These are phyloP conservation scores for Thalassoma bifasciatum DNA, from an alignment of 2,113 vertebrate species.

Conservation along the genomic window DNA sequence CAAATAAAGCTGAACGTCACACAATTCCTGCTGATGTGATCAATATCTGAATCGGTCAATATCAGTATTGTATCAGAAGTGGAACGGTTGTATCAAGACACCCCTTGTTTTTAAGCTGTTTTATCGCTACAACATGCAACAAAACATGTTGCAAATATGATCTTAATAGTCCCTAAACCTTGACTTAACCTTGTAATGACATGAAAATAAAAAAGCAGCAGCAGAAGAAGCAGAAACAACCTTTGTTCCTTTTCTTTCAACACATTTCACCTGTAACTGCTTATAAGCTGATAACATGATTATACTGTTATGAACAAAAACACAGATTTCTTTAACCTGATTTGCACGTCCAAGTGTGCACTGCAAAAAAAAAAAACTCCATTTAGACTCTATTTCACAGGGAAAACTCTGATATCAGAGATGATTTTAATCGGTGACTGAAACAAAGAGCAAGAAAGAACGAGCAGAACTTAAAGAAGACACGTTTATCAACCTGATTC, in stretches of 20 bases:
- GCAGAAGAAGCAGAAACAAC: neutral
- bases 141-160: neutral
- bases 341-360: neutral
- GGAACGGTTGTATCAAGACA: too few species aligned
- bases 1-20: too few species aligned
- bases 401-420: neutral
- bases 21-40: too few species aligned
- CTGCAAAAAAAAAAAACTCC: neutral
- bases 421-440: slow-evolving; percentile 23
- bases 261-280: neutral
- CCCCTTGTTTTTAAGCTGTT: too few species aligned
- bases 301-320: too few species aligned
- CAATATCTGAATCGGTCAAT: too few species aligned
- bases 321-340: neutral
- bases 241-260: neutral
- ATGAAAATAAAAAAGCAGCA: neutral
- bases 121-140: neutral
- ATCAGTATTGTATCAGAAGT: too few species aligned
- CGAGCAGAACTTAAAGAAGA: too few species aligned
- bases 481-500: neutral
- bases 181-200: too few species aligned
- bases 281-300: neutral
- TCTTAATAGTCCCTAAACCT: neutral
- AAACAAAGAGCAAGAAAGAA: neutral
- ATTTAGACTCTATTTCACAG: neutral